Evolutionary conservation across 2,888 invertebrate genomes (phyloP).

Genomic region (Phoenoteleia sp.): DNA sequence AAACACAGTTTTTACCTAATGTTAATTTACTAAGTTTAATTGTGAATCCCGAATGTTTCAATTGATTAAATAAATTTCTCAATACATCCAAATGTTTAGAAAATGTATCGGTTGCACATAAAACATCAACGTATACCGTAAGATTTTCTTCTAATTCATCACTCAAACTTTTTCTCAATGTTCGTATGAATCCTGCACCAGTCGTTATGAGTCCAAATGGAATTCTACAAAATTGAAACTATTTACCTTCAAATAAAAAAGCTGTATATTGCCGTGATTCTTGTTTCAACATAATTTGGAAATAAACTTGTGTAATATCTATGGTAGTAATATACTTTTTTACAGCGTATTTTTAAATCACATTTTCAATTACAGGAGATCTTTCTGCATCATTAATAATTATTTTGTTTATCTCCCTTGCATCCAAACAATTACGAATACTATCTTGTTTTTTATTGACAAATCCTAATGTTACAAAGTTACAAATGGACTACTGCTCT

Average conservation of each 20-base stretch:
- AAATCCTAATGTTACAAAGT: constrained; percentile 13
- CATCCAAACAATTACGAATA: constrained; percentile 26
- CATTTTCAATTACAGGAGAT: constrained; percentile 20
- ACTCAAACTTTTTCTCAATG: not conserved
- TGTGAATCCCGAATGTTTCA: constrained; percentile 12
- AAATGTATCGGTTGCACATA: not conserved
- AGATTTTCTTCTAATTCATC: not conserved
- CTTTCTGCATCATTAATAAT: constrained; percentile 15
- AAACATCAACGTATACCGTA: constrained; percentile 17
- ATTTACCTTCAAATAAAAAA: constrained; percentile 27
- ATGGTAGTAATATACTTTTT: constrained; percentile 10
- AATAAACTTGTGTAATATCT: constrained; percentile 40
- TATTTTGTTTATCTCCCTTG: constrained; percentile 20
- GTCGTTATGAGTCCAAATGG: too few species aligned
- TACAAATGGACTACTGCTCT: constrained; percentile 14
- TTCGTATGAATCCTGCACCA: too few species aligned
- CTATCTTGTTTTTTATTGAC: constrained; percentile 10
- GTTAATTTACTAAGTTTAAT: constrained; percentile 30
- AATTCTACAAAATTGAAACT: constrained; percentile 28
- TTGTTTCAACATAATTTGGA: constrained; percentile 23
- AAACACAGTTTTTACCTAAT: constrained; percentile 1
- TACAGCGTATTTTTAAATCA: constrained; percentile 21
- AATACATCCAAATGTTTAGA: not conserved
- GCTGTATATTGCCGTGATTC: constrained; percentile 37
- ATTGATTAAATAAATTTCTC: not conserved